Conservation (phyloP, 2,797 vertebrate species). For the Falco biarmicus region DNA sequence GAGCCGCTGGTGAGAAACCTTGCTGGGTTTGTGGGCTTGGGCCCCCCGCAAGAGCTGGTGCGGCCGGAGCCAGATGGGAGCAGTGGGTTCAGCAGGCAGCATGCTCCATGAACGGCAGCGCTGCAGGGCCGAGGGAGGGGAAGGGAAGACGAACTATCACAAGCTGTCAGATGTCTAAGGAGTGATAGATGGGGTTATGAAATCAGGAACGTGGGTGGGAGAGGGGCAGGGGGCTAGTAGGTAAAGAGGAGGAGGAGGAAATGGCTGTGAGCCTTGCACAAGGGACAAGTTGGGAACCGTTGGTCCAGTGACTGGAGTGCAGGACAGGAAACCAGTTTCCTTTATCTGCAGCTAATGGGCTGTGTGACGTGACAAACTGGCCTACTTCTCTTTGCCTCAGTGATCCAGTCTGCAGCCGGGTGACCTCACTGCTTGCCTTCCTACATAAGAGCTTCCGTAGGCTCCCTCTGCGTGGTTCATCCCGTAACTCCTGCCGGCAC, state of each 20-base stretch:
- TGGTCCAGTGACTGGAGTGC: not conserved
- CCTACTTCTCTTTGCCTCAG: slow-evolving; percentile 43
- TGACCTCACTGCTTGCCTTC: not conserved
- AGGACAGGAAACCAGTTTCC: slow-evolving; percentile 14
- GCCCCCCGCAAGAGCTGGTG: not conserved
- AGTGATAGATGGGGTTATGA: not conserved
- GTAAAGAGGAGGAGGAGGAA: slow-evolving; percentile 35
- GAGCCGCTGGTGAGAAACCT: not conserved
- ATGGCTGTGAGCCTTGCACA: not conserved
- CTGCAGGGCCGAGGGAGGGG: not conserved
- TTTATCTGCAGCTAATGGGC: not conserved
- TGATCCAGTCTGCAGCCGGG: not conserved
- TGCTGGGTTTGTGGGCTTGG: not conserved
- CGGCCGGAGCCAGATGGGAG: not conserved
- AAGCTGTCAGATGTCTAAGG: not conserved
- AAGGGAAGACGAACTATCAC: not conserved
- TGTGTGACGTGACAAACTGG: slow-evolving; percentile 20
- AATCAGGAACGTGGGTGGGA: not conserved
- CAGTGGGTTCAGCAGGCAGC: not conserved
- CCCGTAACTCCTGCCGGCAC: not conserved
- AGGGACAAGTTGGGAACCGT: not conserved
- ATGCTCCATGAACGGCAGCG: rapidly evolving
- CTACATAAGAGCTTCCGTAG: not conserved
- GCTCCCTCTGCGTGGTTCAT: not conserved
- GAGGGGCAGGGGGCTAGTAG: slow-evolving; percentile 1